Base-by-base conservation (phyloP, 2,888 invertebrate genomes). In the Mycalesis mineus region DNA sequence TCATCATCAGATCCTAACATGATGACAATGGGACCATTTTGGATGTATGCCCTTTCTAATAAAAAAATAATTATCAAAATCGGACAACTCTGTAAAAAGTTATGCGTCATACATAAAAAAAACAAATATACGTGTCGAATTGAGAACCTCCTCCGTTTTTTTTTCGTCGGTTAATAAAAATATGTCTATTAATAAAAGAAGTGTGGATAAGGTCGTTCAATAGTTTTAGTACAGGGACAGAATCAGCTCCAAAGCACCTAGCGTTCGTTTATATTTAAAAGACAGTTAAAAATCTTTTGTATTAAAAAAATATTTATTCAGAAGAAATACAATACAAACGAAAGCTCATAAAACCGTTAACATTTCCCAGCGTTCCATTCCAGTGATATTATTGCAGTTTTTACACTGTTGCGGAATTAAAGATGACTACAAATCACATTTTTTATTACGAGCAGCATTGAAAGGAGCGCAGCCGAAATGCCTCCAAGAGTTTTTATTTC, bases 401-500 rank as follows among this genome's bases (percentile, higher is more conserved):
- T 52, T 41, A 36, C 29, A 52, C 42, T 52, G 42, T 33, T 33
- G 22, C 31, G 42, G 42, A 42, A 33, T 52, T 52, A 52, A 52
- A 51, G 40, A 52, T 42, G 52, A 36, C 52, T 52, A 52, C 52
- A 52, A 52, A 52, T 52, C 52, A 52, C 33, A 13, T 52, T 52
- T 52, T 52, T 52, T 52, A 52, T 52, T 52, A 52, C 52, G 33
- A 33, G 40, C 33, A 33, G 40, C 52, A 42, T 42, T 52, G 52
- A 41, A 42, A 52, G 42, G 52, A 52, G 42, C 42, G 52, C 31
- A 11, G 52, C 52, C 31, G 7, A 77, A 85, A 83, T 77, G 74
- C 80, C 75, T 77, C 77, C 76, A 78, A 81, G 80, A 83, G 82
- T 78, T 81, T 86, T 84, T 52, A 83, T 84, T 82, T 83, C 78